A percentile compares a stretch with the other conserved stretches of the same genome.
Evolutionary conservation across 1,140 invertebrate genomes (phyloP).

Genomic region (Conus ventricosus): DNA sequence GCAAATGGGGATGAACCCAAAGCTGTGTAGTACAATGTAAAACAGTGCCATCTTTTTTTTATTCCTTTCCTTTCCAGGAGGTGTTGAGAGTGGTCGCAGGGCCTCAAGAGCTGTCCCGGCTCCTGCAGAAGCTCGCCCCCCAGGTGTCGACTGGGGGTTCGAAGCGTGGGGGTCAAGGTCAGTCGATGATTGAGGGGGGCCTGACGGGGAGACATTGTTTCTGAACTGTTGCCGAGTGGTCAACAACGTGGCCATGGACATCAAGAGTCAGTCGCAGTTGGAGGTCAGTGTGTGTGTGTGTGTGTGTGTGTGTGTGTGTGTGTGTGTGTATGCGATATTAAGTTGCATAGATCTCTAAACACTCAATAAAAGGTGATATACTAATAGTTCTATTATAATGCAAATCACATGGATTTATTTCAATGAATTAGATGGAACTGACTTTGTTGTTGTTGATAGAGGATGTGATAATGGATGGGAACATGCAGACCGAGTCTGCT

Average conservation of each 20-base stretch:
- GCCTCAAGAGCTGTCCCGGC: conserved; percentile 74
- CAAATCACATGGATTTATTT: too few relatives aligned
- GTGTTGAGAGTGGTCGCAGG: conserved; percentile 78
- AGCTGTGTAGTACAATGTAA: too few relatives aligned
- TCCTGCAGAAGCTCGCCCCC: conserved; percentile 64
- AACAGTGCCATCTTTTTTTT: background rate
- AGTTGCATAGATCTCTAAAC: too few relatives aligned
- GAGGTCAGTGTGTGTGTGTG: conserved; percentile 17
- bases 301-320: background rate
- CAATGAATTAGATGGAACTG: too few relatives aligned
- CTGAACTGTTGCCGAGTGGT: conserved; percentile 75
- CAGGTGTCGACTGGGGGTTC: conserved; percentile 46
- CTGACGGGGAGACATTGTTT: background rate
- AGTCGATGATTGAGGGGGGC: background rate
- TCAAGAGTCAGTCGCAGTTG: conserved; percentile 30
- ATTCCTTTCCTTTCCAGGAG: conserved; percentile 72
- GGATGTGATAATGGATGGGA: too few relatives aligned
- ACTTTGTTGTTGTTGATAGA: too few relatives aligned
- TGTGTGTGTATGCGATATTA: too few relatives aligned
- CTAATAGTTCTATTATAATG: too few relatives aligned
- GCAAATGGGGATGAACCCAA: too few relatives aligned
- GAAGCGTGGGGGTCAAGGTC: background rate
- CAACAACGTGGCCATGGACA: conserved; percentile 78
- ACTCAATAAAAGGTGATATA: too few relatives aligned
- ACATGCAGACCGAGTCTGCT: too few relatives aligned